Base-by-base conservation (phyloP, 1,140 invertebrate species). In the Sitobion miscanthi region DNA sequence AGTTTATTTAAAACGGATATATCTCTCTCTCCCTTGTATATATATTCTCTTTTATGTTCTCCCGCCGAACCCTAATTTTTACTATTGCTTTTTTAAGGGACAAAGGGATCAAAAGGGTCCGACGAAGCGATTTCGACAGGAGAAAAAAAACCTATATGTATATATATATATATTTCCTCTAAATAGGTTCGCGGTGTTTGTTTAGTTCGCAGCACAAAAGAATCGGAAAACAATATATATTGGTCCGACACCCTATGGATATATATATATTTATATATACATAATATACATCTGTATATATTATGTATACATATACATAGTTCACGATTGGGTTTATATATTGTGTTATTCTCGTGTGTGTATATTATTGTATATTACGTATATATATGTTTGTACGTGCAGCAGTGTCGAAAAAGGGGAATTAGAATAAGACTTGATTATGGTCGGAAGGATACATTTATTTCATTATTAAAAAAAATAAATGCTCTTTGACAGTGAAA, bases 1-100 rank as follows among this genome's bases (percentile, higher is more conserved):
- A 93, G 91, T 93, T 93, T 93, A 93, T 93, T 93, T 93, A 93
- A 93, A 93, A 93, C 91, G 91, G 91, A 93, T 93, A 93, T 93
- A 93, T 86, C 77, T 93, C 77, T 62, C 49, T 54, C 69, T 54
- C 90, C 21, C 54, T 35, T 38, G n/a, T 89, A 77, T 47, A 35
- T 54, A 35, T 54, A 82, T 91, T 49, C 91, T 93, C 82, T 86
- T 93, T 93, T 85, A 57, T 93, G 91, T 86, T 86, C 91, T 86
- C 91, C 52, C 91, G 82, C 30, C 49, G 91, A 85, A 93, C 91
- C 91, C 91, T 93, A 93, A 93, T 93, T 93, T 93, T 93, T 93
- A 93, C 91, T 93, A 93, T 93, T 86, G 91, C 82, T 85, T 93
- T 92, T 93, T 93, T 49, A 35, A 86, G 23, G 82, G 35, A 93